Conservation (phyloP, 2,888 invertebrate species). For the Chymomyza procnemis region DNA sequence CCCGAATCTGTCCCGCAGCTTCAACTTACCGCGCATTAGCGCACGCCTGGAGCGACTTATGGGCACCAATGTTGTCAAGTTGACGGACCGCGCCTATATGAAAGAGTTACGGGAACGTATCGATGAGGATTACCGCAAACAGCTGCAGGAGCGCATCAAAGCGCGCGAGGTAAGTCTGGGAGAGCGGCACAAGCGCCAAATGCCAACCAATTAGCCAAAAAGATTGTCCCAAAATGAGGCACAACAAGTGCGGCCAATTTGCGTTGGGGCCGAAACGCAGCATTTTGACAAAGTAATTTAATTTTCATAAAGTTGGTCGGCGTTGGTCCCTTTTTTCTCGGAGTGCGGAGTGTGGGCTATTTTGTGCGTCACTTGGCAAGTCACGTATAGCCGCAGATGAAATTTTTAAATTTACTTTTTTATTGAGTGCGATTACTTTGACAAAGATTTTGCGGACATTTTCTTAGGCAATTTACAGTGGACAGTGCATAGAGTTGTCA, state of each 20-base stretch:
- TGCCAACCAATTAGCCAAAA: conserved; percentile 39
- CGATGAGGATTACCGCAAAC: conserved; percentile 81
- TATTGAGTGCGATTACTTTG: conserved; percentile 24
- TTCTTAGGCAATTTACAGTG: not conserved
- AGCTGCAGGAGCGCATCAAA: conserved; percentile 81
- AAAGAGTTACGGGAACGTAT: conserved; percentile 81
- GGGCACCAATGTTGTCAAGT: conserved; percentile 81
- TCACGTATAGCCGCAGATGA: not conserved
- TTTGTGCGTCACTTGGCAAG: conserved; percentile 33
- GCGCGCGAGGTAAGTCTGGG: conserved; percentile 81
- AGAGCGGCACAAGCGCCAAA: too few relatives aligned
- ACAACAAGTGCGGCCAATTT: conserved; percentile 19
- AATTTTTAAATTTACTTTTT: not conserved
- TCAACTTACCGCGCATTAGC: conserved; percentile 78
- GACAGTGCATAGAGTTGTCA: not conserved
- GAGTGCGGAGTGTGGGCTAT: not conserved
- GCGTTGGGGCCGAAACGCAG: not conserved
- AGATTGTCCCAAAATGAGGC: conserved; percentile 53
- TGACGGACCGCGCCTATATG: conserved; percentile 84
- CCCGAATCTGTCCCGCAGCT: conserved; percentile 58
- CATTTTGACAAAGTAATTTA: conserved; percentile 49
- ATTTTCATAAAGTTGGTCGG: conserved; percentile 44
- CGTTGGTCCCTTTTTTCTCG: not conserved
- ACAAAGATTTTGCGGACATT: conserved; percentile 5
- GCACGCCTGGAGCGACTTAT: conserved; percentile 77